Percentiles rank a stretch among this genome's conserved stretches.
Evolutionary conservation across 2,113 vertebrate genomes (phyloP).

Genomic region (Embiotoca jacksoni): DNA sequence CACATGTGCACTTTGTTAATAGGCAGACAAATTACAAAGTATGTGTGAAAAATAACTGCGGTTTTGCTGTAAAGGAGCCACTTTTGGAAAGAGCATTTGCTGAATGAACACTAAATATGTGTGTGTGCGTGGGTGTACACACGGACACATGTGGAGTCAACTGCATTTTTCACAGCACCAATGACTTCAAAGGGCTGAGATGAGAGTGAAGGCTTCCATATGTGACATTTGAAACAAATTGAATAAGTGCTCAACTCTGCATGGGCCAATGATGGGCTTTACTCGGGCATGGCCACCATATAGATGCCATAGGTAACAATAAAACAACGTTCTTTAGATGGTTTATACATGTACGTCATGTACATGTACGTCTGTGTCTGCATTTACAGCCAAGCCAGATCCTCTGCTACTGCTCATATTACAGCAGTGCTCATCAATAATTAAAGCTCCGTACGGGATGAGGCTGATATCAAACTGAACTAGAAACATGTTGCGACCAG

Average conservation of each 20-base stretch:
- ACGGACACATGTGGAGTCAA: constrained; percentile 75
- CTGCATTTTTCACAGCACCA: constrained; percentile 81
- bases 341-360: constrained; percentile 23
- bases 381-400: background rate
- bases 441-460: constrained; percentile 34
- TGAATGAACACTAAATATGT: constrained; percentile 38
- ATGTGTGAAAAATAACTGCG: constrained; percentile 79
- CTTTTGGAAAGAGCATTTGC: constrained; percentile 61
- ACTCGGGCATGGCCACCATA: constrained; percentile 58
- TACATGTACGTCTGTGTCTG: constrained; percentile 28
- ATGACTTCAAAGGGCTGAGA: constrained; percentile 81
- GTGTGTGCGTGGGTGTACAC: constrained; percentile 37
- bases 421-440: constrained; percentile 40
- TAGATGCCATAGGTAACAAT: constrained; percentile 41
- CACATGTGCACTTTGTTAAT: constrained; percentile 77
- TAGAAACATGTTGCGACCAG: background rate
- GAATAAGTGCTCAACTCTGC: constrained; percentile 81
- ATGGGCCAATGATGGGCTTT: constrained; percentile 75
- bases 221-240: constrained; percentile 87
- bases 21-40: constrained; percentile 71
- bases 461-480: constrained; percentile 30
- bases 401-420: constrained; percentile 28
- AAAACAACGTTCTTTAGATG: constrained; percentile 20
- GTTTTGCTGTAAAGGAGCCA: constrained; percentile 72
- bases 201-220: constrained; percentile 86